Conservation (phyloP, 2,113 vertebrate species). For the Diadophis punctatus region DNA sequence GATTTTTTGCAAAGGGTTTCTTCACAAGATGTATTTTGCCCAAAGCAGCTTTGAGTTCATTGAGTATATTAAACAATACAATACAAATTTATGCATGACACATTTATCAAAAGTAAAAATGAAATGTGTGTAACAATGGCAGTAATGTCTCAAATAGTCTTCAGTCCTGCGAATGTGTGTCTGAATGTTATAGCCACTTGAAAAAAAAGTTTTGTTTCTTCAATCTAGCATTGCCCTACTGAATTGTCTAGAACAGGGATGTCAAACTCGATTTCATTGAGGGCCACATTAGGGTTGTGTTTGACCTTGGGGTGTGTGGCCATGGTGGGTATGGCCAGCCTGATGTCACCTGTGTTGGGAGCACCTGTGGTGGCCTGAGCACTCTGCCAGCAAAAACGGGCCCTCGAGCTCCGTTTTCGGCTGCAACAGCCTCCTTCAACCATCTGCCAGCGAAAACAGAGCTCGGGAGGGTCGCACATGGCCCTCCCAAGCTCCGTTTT, state of each 20-base stretch:
- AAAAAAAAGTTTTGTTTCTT: background rate
- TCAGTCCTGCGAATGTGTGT: background rate
- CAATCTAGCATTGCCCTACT: background rate
- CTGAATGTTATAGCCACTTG: background rate
- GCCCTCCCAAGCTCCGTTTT: too few relatives aligned
- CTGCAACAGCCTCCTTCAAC: too few relatives aligned
- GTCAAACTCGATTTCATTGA: too few relatives aligned
- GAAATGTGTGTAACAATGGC: background rate
- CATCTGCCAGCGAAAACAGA: too few relatives aligned
- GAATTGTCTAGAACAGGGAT: background rate
- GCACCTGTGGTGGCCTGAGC: too few relatives aligned
- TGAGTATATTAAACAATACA: background rate
- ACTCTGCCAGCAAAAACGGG: too few relatives aligned
- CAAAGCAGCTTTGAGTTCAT: background rate
- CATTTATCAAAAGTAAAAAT: background rate
- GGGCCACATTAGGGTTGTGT: too few relatives aligned
- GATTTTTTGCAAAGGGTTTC: background rate
- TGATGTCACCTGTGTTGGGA: too few relatives aligned
- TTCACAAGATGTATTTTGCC: background rate
- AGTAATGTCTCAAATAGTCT: background rate
- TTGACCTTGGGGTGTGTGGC: too few relatives aligned
- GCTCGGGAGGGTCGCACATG: too few relatives aligned
- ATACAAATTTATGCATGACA: background rate
- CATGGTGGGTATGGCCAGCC: too few relatives aligned
- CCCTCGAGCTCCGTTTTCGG: too few relatives aligned